Percentiles rank a stretch among this genome's conserved stretches.
These are phyloP conservation scores for Melinaea marsaeus DNA, from an alignment of 2,888 invertebrate genomes.

Conservation along the genomic window DNA sequence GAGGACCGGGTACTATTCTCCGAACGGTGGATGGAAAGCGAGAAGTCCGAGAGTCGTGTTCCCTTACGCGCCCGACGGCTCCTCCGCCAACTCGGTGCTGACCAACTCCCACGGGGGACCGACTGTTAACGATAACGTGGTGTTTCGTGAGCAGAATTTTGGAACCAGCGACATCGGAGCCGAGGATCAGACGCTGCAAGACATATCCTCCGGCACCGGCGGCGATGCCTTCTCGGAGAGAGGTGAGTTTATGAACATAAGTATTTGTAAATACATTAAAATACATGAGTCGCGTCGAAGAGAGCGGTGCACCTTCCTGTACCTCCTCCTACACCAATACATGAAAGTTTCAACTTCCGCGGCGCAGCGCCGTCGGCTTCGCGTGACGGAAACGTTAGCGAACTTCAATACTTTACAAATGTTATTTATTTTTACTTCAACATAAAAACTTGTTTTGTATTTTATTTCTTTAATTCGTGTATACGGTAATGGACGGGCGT, in stretches of 20 bases:
- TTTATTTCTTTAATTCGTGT: too few relatives aligned
- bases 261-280: background rate
- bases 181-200: slow-evolving; percentile 81
- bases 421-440: too few relatives aligned
- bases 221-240: slow-evolving; percentile 78
- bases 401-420: too few relatives aligned
- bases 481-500: too few relatives aligned
- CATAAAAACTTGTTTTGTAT: too few relatives aligned
- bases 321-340: too few relatives aligned
- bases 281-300: background rate
- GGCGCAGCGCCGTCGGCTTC: too few relatives aligned
- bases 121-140: slow-evolving; percentile 66
- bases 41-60: slow-evolving; percentile 71
- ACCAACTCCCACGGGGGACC: slow-evolving; percentile 66
- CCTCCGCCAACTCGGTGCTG: slow-evolving; percentile 51
- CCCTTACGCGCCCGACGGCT: slow-evolving; percentile 59
- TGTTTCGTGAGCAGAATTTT: slow-evolving; percentile 79
- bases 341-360: too few relatives aligned
- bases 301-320: too few relatives aligned
- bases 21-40: slow-evolving; percentile 61
- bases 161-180: slow-evolving; percentile 77
- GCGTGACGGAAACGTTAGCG: too few relatives aligned
- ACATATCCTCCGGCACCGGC: slow-evolving; percentile 70
- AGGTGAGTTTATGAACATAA: slow-evolving; percentile 70
- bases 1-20: slow-evolving; percentile 52